Conservation (phyloP, 2,797 vertebrate species). For the Sparus aurata region DNA sequence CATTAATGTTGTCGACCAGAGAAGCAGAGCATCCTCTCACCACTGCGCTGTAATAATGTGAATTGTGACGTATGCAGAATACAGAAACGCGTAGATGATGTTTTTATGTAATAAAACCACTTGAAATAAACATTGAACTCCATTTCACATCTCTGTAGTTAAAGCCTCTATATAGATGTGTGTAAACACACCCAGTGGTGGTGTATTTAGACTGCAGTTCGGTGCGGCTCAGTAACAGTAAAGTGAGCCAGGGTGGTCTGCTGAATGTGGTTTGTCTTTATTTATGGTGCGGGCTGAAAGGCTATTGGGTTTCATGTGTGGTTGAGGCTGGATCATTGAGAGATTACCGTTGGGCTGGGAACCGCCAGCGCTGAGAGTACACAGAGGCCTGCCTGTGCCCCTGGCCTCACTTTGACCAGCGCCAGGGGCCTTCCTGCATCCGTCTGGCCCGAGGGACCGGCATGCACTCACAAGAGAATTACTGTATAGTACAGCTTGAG, state of each 20-base stretch:
- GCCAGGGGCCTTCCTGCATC: conserved; percentile 70
- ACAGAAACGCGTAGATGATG: conserved; percentile 19
- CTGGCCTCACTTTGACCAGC: conserved; percentile 73
- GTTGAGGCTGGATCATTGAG: conserved; percentile 77
- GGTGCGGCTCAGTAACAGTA: conserved; percentile 37
- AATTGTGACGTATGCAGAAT: conserved; percentile 16
- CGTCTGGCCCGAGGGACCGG: conserved; percentile 55
- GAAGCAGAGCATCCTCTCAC: conserved; percentile 37
- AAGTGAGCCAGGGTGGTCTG: conserved; percentile 77
- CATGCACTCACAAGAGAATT: conserved; percentile 62
- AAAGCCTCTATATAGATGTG: conserved; percentile 29
- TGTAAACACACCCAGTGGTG: conserved; percentile 57
- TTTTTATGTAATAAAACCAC: conserved; percentile 38
- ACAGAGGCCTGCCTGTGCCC: conserved; percentile 75
- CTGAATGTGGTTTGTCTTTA: conserved; percentile 77
- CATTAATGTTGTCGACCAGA: conserved; percentile 44
- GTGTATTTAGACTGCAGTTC: conserved; percentile 45
- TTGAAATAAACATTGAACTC: conserved; percentile 44
- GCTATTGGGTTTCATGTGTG: conserved; percentile 80
- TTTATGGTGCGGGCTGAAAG: conserved; percentile 74
- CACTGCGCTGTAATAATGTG: conserved; percentile 33
- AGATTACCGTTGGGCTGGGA: conserved; percentile 81
- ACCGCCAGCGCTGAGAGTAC: conserved; percentile 63
- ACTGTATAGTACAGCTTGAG: conserved; percentile 56
- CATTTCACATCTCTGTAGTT: conserved; percentile 49